Conservation (phyloP, 2,888 invertebrate genomes). For the Branchipolynoe longqiensis region DNA sequence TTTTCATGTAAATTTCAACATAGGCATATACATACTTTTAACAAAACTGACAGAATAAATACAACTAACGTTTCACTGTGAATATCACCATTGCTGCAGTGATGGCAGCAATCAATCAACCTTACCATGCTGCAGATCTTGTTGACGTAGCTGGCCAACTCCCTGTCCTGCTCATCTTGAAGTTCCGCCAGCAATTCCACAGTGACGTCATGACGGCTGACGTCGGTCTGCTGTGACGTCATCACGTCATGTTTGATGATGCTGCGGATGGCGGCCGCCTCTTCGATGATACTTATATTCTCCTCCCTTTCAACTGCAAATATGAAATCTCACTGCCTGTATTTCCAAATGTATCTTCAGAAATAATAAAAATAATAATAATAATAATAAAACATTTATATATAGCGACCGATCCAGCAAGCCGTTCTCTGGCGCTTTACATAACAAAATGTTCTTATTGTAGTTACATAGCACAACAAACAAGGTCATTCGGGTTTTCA, state of each 20-base stretch:
- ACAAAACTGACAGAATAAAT: too few relatives aligned
- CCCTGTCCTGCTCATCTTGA: conserved; percentile 75
- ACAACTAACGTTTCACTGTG: not conserved
- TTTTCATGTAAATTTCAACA: too few relatives aligned
- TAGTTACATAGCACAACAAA: too few relatives aligned
- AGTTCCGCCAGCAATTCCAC: conserved; percentile 72
- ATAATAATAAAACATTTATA: too few relatives aligned
- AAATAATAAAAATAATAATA: too few relatives aligned
- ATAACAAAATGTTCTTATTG: too few relatives aligned
- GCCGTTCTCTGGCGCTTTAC: too few relatives aligned
- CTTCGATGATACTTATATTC: conserved; percentile 75
- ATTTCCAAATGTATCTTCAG: too few relatives aligned
- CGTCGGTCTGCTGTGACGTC: conserved; percentile 28
- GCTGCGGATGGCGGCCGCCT: conserved; percentile 76
- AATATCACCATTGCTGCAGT: too few relatives aligned
- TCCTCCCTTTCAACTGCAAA: conserved; percentile 74
- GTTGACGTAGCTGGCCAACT: conserved; percentile 71
- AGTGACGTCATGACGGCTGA: conserved; percentile 69
- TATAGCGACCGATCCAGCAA: too few relatives aligned
- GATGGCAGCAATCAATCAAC: not conserved
- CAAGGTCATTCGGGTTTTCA: too few relatives aligned
- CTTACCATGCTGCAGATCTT: conserved; percentile 66
- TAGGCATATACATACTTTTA: too few relatives aligned
- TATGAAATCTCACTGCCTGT: not conserved
- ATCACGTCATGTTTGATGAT: conserved; percentile 68